Conservation (phyloP, 2,888 invertebrate species). For the Galeopsomyia nigrocyanea region DNA sequence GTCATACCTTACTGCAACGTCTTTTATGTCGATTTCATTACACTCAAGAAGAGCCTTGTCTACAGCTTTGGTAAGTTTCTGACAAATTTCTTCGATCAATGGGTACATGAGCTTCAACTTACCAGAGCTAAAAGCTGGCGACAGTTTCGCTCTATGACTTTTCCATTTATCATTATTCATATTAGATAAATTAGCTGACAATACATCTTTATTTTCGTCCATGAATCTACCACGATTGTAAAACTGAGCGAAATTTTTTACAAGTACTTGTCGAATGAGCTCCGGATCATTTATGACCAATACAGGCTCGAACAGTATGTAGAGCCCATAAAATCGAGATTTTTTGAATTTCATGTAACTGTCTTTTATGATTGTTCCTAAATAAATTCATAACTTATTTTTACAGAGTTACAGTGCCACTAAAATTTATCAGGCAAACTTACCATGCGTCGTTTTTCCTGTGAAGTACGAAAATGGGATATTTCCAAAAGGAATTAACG, state of each 20-base stretch:
- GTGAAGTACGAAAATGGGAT: slow-evolving; percentile 38
- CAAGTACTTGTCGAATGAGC: slow-evolving; percentile 51
- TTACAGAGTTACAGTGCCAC: background rate
- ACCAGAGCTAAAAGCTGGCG: slow-evolving; percentile 59
- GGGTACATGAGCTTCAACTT: slow-evolving; percentile 57
- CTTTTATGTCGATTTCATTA: slow-evolving; percentile 40
- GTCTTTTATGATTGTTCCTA: slow-evolving; percentile 7
- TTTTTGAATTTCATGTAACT: slow-evolving; percentile 37
- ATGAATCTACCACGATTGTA: slow-evolving; percentile 51
- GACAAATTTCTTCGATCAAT: slow-evolving; percentile 49
- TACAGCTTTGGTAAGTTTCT: slow-evolving; percentile 43
- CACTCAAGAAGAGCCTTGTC: slow-evolving; percentile 11
- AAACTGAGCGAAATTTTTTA: slow-evolving; percentile 57
- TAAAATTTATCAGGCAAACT: background rate
- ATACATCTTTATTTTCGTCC: slow-evolving; percentile 50
- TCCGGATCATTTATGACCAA: slow-evolving; percentile 56
- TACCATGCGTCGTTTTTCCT: slow-evolving; percentile 22
- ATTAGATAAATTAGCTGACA: slow-evolving; percentile 47
- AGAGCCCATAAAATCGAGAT: slow-evolving; percentile 45
- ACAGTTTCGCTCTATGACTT: slow-evolving; percentile 54
- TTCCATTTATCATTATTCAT: slow-evolving; percentile 55
- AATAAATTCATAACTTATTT: background rate
- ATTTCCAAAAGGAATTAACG: slow-evolving; percentile 53
- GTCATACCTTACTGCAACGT: slow-evolving; percentile 43
- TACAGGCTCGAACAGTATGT: slow-evolving; percentile 47